phyloP scores from a whole-genome alignment of 2,888 invertebrate genomes.

The Chrysotoxum bicinctum region DNA sequence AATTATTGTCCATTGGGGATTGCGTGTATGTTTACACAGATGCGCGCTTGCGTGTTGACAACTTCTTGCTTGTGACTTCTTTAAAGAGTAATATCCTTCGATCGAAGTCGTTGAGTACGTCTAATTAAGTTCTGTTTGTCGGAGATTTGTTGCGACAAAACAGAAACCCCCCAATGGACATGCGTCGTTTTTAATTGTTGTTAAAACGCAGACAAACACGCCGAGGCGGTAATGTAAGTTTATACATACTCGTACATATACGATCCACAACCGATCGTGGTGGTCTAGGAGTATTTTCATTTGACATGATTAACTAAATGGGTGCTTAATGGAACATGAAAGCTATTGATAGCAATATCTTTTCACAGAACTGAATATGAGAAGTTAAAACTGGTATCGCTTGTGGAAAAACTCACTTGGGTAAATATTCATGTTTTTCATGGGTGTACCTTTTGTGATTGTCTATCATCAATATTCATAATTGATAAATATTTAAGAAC shows the following conservation, averaged over 20 bases:
- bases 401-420: too few species aligned
- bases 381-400: too few species aligned
- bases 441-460: too few species aligned
- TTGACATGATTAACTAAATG: conserved; percentile 34
- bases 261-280: conserved; percentile 25
- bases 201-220: conserved; percentile 23
- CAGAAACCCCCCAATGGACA: conserved; percentile 34
- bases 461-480: too few species aligned
- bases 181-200: conserved; percentile 64
- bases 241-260: not conserved
- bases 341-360: too few species aligned
- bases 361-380: too few species aligned
- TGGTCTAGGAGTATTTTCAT: conserved; percentile 26
- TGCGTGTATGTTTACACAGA: conserved; percentile 61
- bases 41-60: conserved; percentile 34
- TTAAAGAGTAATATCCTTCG: conserved; percentile 22
- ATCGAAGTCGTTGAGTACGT: conserved; percentile 19
- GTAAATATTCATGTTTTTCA: too few species aligned
- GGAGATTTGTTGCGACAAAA: conserved; percentile 35
- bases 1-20: conserved; percentile 63
- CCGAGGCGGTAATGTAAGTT: not conserved
- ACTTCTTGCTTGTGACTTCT: conserved; percentile 37
- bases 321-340: not conserved
- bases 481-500: too few species aligned
- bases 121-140: conserved; percentile 58